These are phyloP conservation scores for Catharus bicknelli DNA, from an alignment of 2,113 vertebrate species.

Conservation along the genomic window DNA sequence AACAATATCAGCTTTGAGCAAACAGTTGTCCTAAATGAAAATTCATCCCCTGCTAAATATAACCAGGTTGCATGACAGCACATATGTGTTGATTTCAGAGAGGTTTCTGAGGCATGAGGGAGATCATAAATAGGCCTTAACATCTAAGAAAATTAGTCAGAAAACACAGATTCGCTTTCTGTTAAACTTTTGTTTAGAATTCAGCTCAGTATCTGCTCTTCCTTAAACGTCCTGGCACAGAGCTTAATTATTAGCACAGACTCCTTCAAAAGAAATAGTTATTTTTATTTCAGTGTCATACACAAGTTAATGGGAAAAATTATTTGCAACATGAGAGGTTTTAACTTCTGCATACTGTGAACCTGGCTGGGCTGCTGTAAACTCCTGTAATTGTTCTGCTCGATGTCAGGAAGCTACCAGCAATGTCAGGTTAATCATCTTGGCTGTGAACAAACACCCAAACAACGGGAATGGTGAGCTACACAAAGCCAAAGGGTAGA, in stretches of 20 bases:
- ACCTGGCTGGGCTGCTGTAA: not conserved
- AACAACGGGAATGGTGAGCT: not conserved
- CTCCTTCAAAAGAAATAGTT: not conserved
- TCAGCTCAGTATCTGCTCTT: slow-evolving; percentile 43
- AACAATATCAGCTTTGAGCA: slow-evolving; percentile 49
- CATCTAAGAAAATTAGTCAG: slow-evolving; percentile 57
- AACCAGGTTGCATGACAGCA: slow-evolving; percentile 68
- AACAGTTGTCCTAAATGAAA: slow-evolving; percentile 65
- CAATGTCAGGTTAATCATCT: not conserved
- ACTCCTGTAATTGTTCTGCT: not conserved
- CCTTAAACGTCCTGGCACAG: not conserved
- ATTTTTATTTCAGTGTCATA: not conserved
- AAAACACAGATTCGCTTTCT: slow-evolving; percentile 50
- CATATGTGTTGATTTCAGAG: slow-evolving; percentile 67
- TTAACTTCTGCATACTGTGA: not conserved
- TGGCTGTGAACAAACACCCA: rapidly evolving
- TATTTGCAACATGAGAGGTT: not conserved
- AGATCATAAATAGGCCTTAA: slow-evolving; percentile 69
- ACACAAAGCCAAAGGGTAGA: not conserved
- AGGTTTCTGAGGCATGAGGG: slow-evolving; percentile 61
- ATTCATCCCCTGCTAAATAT: slow-evolving; percentile 65
- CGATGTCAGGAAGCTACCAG: not conserved
- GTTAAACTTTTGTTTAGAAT: slow-evolving; percentile 36
- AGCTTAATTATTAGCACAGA: not conserved
- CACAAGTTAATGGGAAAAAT: not conserved